Evolutionary conservation across 2,113 vertebrate genomes (phyloP).

Genomic region (Origma solitaria): DNA sequence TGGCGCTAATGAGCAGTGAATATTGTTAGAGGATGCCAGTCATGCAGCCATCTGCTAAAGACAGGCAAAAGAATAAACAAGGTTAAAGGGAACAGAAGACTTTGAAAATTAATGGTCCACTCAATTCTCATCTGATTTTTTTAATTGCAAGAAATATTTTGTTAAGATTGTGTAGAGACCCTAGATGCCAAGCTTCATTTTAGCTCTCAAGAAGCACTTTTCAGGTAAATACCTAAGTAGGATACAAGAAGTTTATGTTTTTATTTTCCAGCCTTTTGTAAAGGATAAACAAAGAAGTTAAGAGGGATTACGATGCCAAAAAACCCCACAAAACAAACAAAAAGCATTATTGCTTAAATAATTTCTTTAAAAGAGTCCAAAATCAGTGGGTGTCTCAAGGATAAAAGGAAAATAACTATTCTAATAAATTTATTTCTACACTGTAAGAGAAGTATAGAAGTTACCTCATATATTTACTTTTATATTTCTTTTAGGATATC

Average conservation of each 20-base stretch:
- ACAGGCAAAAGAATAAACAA: slow-evolving; percentile 46
- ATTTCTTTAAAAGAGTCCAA: not conserved
- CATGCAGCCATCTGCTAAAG: slow-evolving; percentile 59
- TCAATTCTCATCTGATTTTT: not conserved
- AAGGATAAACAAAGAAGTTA: not conserved
- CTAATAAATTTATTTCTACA: not conserved
- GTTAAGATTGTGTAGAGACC: not conserved
- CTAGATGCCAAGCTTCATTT: not conserved
- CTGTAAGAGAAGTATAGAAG: not conserved
- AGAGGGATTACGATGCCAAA: not conserved
- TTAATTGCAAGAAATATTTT: not conserved
- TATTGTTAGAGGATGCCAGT: slow-evolving; percentile 29
- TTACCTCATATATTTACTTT: not conserved
- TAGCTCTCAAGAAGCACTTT: not conserved
- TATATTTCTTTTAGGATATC: not conserved
- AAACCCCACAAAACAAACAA: not conserved
- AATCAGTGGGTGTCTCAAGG: not conserved
- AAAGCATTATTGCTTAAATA: not conserved
- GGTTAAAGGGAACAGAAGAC: slow-evolving; percentile 43
- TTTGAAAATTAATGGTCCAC: slow-evolving; percentile 3
- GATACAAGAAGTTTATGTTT: not conserved
- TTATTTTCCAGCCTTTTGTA: not conserved
- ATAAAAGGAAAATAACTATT: not conserved
- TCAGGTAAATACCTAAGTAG: not conserved
- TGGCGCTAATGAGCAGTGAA: slow-evolving; percentile 59